Conservation (phyloP, 1,140 invertebrate genomes). For the Drosophila murphyi region DNA sequence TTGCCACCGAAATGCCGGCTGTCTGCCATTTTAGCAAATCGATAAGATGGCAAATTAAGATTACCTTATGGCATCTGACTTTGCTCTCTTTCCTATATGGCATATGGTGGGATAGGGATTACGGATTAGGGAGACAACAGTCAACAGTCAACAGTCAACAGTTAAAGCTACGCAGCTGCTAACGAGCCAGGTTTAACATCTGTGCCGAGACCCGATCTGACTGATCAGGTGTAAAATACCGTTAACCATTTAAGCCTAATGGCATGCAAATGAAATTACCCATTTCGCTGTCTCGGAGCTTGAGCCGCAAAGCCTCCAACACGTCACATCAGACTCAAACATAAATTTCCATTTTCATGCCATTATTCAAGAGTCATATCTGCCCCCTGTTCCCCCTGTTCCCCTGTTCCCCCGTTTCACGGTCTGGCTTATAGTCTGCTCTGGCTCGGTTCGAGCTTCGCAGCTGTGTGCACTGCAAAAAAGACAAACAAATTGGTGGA, state of each 20-base stretch:
- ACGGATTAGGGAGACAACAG: neutral
- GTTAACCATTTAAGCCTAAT: conserved; percentile 1
- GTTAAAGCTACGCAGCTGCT: neutral
- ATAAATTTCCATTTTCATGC: conserved; percentile 33
- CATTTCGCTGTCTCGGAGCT: neutral
- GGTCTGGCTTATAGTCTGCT: too few relatives aligned
- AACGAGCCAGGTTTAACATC: neutral
- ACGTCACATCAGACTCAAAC: neutral
- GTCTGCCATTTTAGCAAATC: conserved; percentile 36
- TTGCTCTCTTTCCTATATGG: neutral
- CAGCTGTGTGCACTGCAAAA: conserved; percentile 1
- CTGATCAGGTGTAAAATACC: conserved; percentile 23
- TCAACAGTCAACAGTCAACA: neutral
- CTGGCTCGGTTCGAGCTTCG: neutral
- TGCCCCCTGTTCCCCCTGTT: neutral
- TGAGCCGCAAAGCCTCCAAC: neutral
- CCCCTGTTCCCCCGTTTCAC: neutral
- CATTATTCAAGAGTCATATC: conserved; percentile 27
- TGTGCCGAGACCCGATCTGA: neutral
- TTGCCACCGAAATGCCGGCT: neutral
- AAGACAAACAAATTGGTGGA: neutral
- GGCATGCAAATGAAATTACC: conserved; percentile 12
- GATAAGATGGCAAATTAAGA: conserved; percentile 57
- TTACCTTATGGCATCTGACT: conserved; percentile 24
- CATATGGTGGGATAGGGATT: neutral